Evolutionary conservation across 2,888 invertebrate genomes (phyloP), one percentile per base, ranked within the genome.

Genomic region (Macrosiphum euphorbiae): DNA sequence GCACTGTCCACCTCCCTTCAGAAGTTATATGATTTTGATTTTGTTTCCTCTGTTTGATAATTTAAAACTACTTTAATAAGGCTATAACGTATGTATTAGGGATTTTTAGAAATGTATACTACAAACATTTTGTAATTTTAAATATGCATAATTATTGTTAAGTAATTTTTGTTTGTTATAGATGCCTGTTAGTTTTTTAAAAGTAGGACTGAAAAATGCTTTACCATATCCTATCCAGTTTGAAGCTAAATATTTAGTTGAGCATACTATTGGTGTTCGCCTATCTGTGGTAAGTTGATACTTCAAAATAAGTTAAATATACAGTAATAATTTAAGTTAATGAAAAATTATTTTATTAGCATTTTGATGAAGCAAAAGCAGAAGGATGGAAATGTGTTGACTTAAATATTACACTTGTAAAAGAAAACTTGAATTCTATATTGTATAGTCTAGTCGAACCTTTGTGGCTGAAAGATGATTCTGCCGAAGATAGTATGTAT

Each of bases 171-270:
- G n/a, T 78, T 28, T 84, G 55, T 93, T 92, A 35, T 90, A 94
- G 94, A 52, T 90, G 50, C 94, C 94, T 52, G 58, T 94, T 87
- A 67, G 94, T 87, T 26, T 86, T 85, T n/a, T 94, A 67, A 94
- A 87, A 44, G 94, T 94, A 10, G 86, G 52, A 50, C 52, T 94
- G 86, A 52, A 90, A 67, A 35, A 90, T 44, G 86, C 90, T 28
- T 61, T 94, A 67, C 86, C 85, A 44, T 94, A 94, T 90, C 94
- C 94, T 61, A 52, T 94, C 3, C 84, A 67, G 7, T 50, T 11
- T 94, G 3, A 61, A 13, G 94, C 85, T 61, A 24, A 50, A 86
- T 1, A n/a, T 26, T 90, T 94, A n/a, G 44, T 87, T 61, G 13
- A 87, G 26, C 52, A 58, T 50, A 35, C 90, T 4, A 35, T 50